phyloP scores from a whole-genome alignment of 2,797 vertebrate genomes.

The Cyclura pinguis region DNA sequence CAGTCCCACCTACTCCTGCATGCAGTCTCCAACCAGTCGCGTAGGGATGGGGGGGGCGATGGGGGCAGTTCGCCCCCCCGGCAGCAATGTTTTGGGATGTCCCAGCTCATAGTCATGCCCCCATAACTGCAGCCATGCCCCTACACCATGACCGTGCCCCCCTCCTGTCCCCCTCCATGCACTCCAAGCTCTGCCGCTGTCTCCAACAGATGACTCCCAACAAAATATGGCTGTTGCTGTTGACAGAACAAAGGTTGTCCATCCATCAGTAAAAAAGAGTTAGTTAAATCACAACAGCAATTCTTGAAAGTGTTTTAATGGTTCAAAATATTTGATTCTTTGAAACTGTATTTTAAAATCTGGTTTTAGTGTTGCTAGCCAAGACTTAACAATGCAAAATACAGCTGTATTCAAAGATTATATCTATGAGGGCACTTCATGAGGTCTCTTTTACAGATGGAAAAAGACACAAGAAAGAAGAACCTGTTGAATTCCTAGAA shows the following conservation, averaged over 20 bases:
- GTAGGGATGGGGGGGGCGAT: too few species aligned
- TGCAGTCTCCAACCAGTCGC: not conserved
- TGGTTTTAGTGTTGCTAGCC: not conserved
- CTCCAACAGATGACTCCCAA: not conserved
- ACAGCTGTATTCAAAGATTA: not conserved
- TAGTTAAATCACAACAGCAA: not conserved
- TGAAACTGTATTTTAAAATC: not conserved
- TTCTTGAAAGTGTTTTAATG: not conserved
- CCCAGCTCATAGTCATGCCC: too few species aligned
- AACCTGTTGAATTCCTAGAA: conserved; percentile 56
- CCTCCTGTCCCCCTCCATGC: too few species aligned
- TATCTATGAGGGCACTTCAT: not conserved
- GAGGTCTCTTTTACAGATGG: conserved; percentile 81
- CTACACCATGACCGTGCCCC: too few species aligned
- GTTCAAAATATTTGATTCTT: not conserved
- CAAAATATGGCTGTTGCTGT: not conserved
- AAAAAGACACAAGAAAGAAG: conserved; percentile 65
- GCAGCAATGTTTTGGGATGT: too few species aligned
- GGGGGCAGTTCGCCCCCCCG: too few species aligned
- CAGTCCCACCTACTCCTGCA: not conserved
- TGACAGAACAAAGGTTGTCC: not conserved
- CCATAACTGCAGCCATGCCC: too few species aligned
- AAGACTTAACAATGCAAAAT: not conserved
- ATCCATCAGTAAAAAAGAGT: not conserved
- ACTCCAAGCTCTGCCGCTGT: not conserved